A percentile compares a stretch with the other conserved stretches of the same genome.
These are phyloP conservation scores for Tragulus kanchil DNA, from an alignment of 2,113 vertebrate genomes.

Conservation along the genomic window DNA sequence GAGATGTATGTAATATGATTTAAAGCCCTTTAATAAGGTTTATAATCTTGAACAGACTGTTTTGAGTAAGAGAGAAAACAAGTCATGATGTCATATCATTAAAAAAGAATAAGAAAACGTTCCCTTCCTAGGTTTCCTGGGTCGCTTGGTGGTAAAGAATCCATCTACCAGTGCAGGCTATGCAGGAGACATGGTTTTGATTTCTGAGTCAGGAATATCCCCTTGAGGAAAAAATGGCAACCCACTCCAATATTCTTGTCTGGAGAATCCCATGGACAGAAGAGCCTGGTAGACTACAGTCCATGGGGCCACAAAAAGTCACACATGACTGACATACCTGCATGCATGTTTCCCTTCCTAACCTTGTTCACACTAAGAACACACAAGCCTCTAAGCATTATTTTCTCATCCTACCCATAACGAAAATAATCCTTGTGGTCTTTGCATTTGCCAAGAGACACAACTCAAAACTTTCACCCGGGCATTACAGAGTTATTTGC, in stretches of 20 bases:
- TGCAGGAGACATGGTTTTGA: not conserved
- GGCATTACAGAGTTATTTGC: conserved; percentile 3
- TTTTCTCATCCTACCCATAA: not conserved
- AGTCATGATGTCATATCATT: not conserved
- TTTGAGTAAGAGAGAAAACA: conserved; percentile 26
- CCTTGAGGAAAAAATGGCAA: not conserved
- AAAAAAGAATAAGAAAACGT: not conserved
- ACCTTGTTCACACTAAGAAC: not conserved
- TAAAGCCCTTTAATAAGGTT: not conserved
- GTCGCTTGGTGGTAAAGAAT: not conserved
- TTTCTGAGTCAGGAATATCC: not conserved
- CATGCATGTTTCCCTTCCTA: not conserved
- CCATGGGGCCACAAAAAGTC: not conserved
- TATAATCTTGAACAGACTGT: not conserved
- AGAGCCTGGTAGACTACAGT: not conserved
- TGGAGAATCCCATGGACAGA: not conserved
- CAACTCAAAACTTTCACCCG: conserved; percentile 8
- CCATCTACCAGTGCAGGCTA: not conserved
- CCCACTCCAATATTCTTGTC: not conserved
- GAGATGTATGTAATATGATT: not conserved
- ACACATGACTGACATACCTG: fast-evolving
- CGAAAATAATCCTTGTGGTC: not conserved
- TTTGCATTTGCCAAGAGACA: conserved; percentile 14
- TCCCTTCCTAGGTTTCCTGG: not conserved
- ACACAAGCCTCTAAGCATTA: not conserved